A percentile compares a stretch with the other conserved stretches of the same genome.
These are phyloP conservation scores for Austrolebias charrua DNA, from an alignment of 2,797 vertebrate genomes.

Conservation along the genomic window DNA sequence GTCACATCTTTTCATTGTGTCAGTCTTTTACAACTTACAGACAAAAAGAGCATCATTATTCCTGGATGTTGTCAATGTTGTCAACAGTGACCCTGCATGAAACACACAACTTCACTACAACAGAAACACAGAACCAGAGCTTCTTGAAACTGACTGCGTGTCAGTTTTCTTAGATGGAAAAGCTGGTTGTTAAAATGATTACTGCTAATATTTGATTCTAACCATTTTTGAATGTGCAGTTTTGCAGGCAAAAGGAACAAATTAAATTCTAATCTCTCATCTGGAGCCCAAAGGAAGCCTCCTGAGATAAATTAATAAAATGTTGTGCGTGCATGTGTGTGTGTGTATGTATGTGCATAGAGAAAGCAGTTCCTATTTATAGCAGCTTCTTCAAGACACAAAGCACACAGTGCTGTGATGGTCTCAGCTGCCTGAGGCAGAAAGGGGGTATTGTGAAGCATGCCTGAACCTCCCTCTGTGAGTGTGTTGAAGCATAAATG, in stretches of 20 bases:
- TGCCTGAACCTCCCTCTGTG: constrained; percentile 46
- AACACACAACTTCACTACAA: not conserved
- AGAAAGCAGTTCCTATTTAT: constrained; percentile 69
- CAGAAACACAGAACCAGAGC: constrained; percentile 9
- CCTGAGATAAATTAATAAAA: constrained; percentile 38
- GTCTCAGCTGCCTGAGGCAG: constrained; percentile 64
- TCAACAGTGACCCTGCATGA: no score
- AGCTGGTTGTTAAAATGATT: constrained; percentile 11
- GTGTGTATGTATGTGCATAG: not conserved
- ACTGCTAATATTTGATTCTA: constrained; percentile 6
- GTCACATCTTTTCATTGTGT: no score
- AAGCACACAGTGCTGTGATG: constrained; percentile 72
- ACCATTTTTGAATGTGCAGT: constrained; percentile 1
- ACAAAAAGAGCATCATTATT: no score
- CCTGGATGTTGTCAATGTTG: no score
- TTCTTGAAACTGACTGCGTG: not conserved
- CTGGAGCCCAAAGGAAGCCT: constrained; percentile 22
- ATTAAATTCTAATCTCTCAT: constrained; percentile 45
- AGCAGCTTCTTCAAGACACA: constrained; percentile 74
- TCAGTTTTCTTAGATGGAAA: constrained; percentile 5
- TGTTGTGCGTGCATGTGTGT: constrained; percentile 1
- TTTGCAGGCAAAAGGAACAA: constrained; percentile 28
- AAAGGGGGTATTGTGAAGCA: constrained; percentile 68
- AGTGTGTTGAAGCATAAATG: constrained; percentile 22
- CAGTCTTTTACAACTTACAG: no score